These are phyloP conservation scores for Sarcophaga variegata DNA, from an alignment of 2,888 invertebrate species.

Conservation along the genomic window DNA sequence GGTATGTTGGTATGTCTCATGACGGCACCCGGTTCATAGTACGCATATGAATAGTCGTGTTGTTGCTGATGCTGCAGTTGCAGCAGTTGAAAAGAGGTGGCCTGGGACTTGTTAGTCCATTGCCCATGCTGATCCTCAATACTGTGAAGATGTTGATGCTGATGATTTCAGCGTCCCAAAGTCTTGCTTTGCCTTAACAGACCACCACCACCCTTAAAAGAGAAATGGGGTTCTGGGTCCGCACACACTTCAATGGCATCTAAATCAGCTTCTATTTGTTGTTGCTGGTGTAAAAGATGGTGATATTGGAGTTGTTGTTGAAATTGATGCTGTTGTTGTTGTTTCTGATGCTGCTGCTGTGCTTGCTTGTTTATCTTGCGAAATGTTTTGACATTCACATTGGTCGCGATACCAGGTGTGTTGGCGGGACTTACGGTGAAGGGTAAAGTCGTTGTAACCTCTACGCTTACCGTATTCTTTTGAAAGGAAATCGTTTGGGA, in stretches of 20 bases:
- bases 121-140: slow-evolving; percentile 60
- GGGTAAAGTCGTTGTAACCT: slow-evolving; percentile 50
- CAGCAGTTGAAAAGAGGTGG: slow-evolving; percentile 72
- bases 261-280: slow-evolving; percentile 76
- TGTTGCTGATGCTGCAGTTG: slow-evolving; percentile 76
- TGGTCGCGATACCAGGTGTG: slow-evolving; percentile 36
- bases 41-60: slow-evolving; percentile 91
- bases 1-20: slow-evolving; percentile 86
- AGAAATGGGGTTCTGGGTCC: slow-evolving; percentile 75
- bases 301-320: slow-evolving; percentile 67
- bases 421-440: slow-evolving; percentile 56
- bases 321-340: too few species aligned
- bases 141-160: slow-evolving; percentile 56
- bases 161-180: slow-evolving; percentile 63
- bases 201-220: slow-evolving; percentile 49
- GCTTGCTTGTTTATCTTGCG: slow-evolving; percentile 57
- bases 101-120: slow-evolving; percentile 72
- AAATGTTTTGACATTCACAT: slow-evolving; percentile 55
- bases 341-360: slow-evolving; percentile 50
- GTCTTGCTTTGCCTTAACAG: slow-evolving; percentile 70
- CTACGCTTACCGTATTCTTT: slow-evolving; percentile 52
- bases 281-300: slow-evolving; percentile 56
- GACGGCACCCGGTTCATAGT: slow-evolving; percentile 88
- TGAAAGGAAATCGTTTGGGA: slow-evolving; percentile 47
- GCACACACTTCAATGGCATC: slow-evolving; percentile 81